A percentile compares a stretch with the other conserved stretches of the same genome.
These are phyloP conservation scores for Chionodraco myersi DNA, from an alignment of 2,113 vertebrate species.

Conservation along the genomic window DNA sequence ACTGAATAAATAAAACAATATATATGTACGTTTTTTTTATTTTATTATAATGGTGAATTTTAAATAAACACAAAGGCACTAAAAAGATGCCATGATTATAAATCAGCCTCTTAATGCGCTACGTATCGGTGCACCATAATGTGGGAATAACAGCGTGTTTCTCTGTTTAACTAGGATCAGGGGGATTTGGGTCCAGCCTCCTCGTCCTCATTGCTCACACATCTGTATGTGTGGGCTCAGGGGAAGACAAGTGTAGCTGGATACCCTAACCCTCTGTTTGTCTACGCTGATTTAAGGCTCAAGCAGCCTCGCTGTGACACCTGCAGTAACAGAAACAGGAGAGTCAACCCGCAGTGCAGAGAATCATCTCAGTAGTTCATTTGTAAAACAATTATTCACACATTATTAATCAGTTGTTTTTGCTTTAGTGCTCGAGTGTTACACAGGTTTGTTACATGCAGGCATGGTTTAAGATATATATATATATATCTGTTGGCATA, in stretches of 20 bases:
- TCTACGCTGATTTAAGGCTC: constrained; percentile 69
- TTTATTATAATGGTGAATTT: neutral
- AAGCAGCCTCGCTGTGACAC: constrained; percentile 54
- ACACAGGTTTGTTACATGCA: neutral
- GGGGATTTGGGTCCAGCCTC: constrained; percentile 69
- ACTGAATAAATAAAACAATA: neutral
- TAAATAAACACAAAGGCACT: neutral
- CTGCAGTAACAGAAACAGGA: constrained; percentile 45
- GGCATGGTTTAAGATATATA: neutral
- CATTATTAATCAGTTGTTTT: constrained; percentile 27
- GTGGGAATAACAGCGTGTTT: constrained; percentile 65
- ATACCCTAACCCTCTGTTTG: constrained; percentile 67
- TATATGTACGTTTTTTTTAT: neutral
- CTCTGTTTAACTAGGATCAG: constrained; percentile 81
- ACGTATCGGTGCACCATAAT: constrained; percentile 65
- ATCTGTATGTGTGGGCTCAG: constrained; percentile 55
- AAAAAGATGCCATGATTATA: constrained; percentile 68
- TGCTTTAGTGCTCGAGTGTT: constrained; percentile 5
- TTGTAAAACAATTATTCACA: constrained; percentile 29
- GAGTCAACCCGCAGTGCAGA: constrained; percentile 15
- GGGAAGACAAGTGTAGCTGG: constrained; percentile 54
- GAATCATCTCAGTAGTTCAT: constrained; percentile 19
- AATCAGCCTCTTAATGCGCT: constrained; percentile 70
- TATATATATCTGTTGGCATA: too few species aligned
- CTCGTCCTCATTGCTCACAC: constrained; percentile 48